phyloP scores from a whole-genome alignment of 2,888 invertebrate genomes.

The Drosophila rellima region DNA sequence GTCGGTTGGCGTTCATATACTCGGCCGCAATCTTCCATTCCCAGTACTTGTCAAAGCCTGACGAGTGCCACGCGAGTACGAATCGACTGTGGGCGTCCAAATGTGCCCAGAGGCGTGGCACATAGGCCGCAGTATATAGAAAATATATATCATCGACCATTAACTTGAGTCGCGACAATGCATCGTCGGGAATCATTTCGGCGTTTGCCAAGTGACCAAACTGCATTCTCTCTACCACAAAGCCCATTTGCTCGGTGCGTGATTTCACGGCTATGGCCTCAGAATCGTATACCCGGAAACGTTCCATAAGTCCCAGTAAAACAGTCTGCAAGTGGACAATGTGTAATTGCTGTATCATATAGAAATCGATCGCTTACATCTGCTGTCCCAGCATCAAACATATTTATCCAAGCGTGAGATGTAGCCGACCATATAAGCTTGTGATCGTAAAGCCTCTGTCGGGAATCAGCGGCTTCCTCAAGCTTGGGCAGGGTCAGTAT shows the following conservation, averaged over 20 bases:
- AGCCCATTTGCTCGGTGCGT: slow-evolving; percentile 87
- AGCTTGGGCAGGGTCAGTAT: slow-evolving; percentile 89
- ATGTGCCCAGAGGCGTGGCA: slow-evolving; percentile 88
- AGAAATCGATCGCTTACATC: slow-evolving; percentile 58
- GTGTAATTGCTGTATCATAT: not conserved
- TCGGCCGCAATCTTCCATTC: slow-evolving; percentile 86
- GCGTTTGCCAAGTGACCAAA: slow-evolving; percentile 89
- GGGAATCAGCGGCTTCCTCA: slow-evolving; percentile 88
- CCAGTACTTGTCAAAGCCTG: slow-evolving; percentile 89
- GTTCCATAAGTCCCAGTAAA: slow-evolving; percentile 49
- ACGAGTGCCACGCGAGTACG: slow-evolving; percentile 87
- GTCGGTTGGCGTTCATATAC: slow-evolving; percentile 71
- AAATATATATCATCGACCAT: slow-evolving; percentile 90
- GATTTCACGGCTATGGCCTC: slow-evolving; percentile 83
- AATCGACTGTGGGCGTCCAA: slow-evolving; percentile 87
- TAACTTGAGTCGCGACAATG: slow-evolving; percentile 87
- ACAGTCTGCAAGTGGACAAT: slow-evolving; percentile 46
- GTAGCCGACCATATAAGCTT: slow-evolving; percentile 89
- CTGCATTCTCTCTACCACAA: slow-evolving; percentile 88
- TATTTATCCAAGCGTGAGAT: slow-evolving; percentile 89
- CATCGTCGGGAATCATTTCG: slow-evolving; percentile 88
- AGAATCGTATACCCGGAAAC: slow-evolving; percentile 58
- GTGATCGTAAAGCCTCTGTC: slow-evolving; percentile 88
- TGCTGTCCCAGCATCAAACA: slow-evolving; percentile 87
- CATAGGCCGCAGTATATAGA: slow-evolving; percentile 88